Conservation (phyloP, 1,140 invertebrate species). For the Sinella curviseta region DNA sequence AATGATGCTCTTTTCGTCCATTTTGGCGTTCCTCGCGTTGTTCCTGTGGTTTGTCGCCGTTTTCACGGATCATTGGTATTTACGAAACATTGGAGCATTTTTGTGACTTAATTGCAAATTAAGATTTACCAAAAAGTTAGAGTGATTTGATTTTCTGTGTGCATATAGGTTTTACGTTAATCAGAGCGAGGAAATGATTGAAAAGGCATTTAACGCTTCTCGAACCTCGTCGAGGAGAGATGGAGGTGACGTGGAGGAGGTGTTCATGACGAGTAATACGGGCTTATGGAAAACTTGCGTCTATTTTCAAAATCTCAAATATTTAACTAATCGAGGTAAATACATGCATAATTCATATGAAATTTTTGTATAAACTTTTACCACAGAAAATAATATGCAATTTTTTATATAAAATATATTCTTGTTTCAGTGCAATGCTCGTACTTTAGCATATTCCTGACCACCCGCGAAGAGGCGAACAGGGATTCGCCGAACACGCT, state of each 20-base stretch:
- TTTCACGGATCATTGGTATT: constrained; percentile 73
- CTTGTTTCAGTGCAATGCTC: not conserved
- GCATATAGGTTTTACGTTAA: not conserved
- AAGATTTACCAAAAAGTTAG: not conserved
- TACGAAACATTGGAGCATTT: too few species aligned
- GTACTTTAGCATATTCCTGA: constrained; percentile 3
- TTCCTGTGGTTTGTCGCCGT: constrained; percentile 74
- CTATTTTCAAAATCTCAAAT: not conserved
- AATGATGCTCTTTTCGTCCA: constrained; percentile 68
- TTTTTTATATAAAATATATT: not conserved
- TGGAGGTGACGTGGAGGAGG: not conserved
- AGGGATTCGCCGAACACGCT: not conserved
- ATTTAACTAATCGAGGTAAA: not conserved
- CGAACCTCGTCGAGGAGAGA: too few species aligned
- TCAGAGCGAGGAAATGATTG: not conserved
- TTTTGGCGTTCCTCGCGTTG: constrained; percentile 65
- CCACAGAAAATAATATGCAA: not conserved
- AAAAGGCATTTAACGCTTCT: not conserved
- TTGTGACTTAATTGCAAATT: too few species aligned
- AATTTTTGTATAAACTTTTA: not conserved
- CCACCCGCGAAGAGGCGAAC: not conserved
- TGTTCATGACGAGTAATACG: constrained; percentile 36
- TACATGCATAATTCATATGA: too few species aligned
- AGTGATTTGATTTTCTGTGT: not conserved
- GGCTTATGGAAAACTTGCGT: constrained; percentile 31